A percentile compares a stretch with the other conserved stretches of the same genome.
Evolutionary conservation across 2,888 invertebrate genomes (phyloP).

Genomic region (Bibio marci): DNA sequence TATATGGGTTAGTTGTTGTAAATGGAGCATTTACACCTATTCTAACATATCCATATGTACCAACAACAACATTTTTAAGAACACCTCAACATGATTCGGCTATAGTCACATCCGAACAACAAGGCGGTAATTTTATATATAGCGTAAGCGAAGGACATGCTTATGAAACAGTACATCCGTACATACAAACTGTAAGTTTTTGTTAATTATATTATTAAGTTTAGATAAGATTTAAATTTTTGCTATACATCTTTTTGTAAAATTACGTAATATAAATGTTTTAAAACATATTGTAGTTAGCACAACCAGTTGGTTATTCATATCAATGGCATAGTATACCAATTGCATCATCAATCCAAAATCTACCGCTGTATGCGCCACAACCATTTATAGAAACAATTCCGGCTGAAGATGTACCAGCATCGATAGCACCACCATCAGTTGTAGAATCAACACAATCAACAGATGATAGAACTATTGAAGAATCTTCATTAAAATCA

Average conservation of each 20-base stretch:
- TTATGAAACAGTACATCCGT: conserved; percentile 29
- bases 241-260: no score
- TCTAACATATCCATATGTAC: conserved; percentile 6
- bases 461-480: conserved; percentile 5
- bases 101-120: conserved; percentile 31
- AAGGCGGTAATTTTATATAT: conserved; percentile 38
- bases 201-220: no score
- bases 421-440: conserved; percentile 7
- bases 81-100: conserved; percentile 33
- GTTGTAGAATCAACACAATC: conserved; percentile 9
- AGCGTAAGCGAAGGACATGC: conserved; percentile 34
- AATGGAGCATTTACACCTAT: conserved; percentile 5
- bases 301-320: neutral
- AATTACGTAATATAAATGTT: no score
- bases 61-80: conserved; percentile 17
- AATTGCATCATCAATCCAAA: conserved; percentile 1
- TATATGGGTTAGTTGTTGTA: conserved; percentile 2
- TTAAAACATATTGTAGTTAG: neutral
- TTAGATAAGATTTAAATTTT: no score
- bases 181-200: conserved; percentile 16
- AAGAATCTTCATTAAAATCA: conserved; percentile 6
- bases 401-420: conserved; percentile 1
- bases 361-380: conserved; percentile 3
- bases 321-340: conserved; percentile 3
- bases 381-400: neutral